phyloP scores from a whole-genome alignment of 2,113 vertebrate genomes.

The Atractosteus spatula region DNA sequence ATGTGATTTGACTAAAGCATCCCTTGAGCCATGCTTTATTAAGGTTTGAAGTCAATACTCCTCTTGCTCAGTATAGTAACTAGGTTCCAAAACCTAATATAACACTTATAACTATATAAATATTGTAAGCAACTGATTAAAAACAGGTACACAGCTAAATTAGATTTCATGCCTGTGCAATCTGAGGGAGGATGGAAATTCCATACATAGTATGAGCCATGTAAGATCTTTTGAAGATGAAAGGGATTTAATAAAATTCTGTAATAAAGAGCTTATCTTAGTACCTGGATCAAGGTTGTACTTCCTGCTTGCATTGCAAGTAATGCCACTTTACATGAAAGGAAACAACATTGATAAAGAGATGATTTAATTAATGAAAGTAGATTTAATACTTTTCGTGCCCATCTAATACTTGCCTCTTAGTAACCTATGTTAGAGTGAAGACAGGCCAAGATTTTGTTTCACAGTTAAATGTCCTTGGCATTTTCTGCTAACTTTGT shows the following conservation, averaged over 20 bases:
- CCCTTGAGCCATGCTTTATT: slow-evolving; percentile 67
- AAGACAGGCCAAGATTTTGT: too few relatives aligned
- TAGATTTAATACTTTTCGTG: too few relatives aligned
- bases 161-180: slow-evolving; percentile 38
- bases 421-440: too few relatives aligned
- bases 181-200: slow-evolving; percentile 34
- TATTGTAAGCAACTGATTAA: slow-evolving; percentile 44
- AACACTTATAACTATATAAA: slow-evolving; percentile 57
- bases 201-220: background rate
- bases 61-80: slow-evolving; percentile 49
- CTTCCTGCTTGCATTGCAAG: slow-evolving; percentile 13
- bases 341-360: slow-evolving; percentile 26
- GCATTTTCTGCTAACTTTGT: too few relatives aligned
- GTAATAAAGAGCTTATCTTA: slow-evolving; percentile 51
- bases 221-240: slow-evolving; percentile 26
- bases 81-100: slow-evolving; percentile 58
- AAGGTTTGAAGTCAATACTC: slow-evolving; percentile 55
- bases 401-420: too few relatives aligned
- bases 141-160: slow-evolving; percentile 38
- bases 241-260: slow-evolving; percentile 40
- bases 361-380: too few relatives aligned
- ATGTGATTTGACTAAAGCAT: slow-evolving; percentile 53
- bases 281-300: slow-evolving; percentile 13
- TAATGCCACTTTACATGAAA: slow-evolving; percentile 12
- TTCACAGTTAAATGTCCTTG: too few relatives aligned